Evolutionary conservation across 1,140 invertebrate species (phyloP).

Genomic region (Pseudomyrmex pallidus): DNA sequence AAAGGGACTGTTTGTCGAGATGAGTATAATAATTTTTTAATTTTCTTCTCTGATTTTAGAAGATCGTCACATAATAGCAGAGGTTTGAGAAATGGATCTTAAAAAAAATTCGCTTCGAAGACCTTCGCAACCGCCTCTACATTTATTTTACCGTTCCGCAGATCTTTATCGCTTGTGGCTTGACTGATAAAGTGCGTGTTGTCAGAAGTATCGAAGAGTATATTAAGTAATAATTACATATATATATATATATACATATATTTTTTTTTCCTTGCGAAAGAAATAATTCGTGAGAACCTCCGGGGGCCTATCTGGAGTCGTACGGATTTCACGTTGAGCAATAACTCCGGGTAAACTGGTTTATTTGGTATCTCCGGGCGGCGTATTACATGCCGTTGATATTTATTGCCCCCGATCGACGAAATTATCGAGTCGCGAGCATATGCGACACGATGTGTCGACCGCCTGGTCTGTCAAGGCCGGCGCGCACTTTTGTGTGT

Average conservation of each 20-base stretch:
- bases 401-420: slow-evolving; percentile 24
- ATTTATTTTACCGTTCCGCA: background rate
- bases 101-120: too few relatives aligned
- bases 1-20: too few relatives aligned
- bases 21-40: too few relatives aligned
- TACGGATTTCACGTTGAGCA: background rate
- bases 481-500: background rate
- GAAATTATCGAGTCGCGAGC: slow-evolving; percentile 31
- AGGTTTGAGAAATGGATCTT: too few relatives aligned
- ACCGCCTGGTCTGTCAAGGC: slow-evolving; percentile 8
- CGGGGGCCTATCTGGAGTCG: slow-evolving; percentile 1
- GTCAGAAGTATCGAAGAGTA: background rate
- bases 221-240: slow-evolving; percentile 6
- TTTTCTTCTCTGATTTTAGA: too few relatives aligned
- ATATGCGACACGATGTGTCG: slow-evolving; percentile 5
- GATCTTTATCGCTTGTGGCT: background rate
- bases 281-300: slow-evolving; percentile 23
- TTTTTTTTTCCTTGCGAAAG: background rate
- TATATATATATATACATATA: background rate
- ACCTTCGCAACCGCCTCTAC: background rate
- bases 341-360: slow-evolving; percentile 23
- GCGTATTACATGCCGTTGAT: background rate
- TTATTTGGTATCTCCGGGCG: background rate
- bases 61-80: too few relatives aligned
- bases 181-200: background rate